A percentile compares a stretch with the other conserved stretches of the same genome.
Evolutionary conservation across 2,113 vertebrate species (phyloP).

Genomic region (Bos taurus): DNA sequence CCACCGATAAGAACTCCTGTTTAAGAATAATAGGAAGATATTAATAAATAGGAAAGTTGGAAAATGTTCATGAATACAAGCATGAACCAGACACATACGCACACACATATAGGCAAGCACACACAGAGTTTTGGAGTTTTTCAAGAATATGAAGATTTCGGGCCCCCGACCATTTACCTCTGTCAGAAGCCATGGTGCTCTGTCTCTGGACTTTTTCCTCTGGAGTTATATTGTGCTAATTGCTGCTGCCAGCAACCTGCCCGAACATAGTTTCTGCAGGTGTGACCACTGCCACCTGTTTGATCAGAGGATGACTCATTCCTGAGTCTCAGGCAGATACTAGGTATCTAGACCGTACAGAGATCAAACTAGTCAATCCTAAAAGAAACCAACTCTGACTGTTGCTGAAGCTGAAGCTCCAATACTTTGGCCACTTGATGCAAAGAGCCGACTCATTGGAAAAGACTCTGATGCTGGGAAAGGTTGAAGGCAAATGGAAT

Average conservation of each 20-base stretch:
- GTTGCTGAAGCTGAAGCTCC: neutral
- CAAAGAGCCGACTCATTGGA: neutral
- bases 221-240: neutral
- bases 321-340: neutral
- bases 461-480: neutral
- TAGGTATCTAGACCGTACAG: neutral
- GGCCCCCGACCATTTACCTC: neutral
- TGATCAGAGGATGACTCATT: constrained; percentile 40
- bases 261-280: neutral
- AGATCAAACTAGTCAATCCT: neutral
- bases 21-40: neutral
- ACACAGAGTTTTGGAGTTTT: neutral
- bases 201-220: neutral
- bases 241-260: neutral
- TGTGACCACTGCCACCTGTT: neutral
- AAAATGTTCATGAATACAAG: neutral
- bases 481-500: neutral
- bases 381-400: neutral
- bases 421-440: neutral
- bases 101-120: neutral
- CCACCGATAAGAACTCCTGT: neutral
- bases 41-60: neutral
- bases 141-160: neutral
- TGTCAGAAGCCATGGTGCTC: constrained; percentile 39
- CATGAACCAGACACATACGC: neutral